These are phyloP conservation scores for Acleris laterana DNA, from an alignment of 2,888 invertebrate genomes.

Conservation along the genomic window DNA sequence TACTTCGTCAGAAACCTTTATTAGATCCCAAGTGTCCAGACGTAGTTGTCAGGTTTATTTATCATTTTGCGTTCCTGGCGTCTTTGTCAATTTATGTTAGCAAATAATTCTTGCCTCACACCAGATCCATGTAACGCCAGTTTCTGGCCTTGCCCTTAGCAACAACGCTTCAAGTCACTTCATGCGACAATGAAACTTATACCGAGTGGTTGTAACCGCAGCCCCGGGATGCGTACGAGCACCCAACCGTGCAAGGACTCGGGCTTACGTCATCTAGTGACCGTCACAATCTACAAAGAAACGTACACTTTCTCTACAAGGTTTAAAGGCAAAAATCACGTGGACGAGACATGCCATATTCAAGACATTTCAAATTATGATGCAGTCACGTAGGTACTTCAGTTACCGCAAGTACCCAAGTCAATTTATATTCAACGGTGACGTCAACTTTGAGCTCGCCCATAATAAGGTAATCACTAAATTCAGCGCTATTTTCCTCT, in stretches of 20 bases:
- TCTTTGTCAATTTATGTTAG: slow-evolving; percentile 1
- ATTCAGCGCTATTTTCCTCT: slow-evolving; percentile 18
- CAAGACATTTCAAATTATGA: slow-evolving; percentile 34
- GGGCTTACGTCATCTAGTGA: slow-evolving; percentile 64
- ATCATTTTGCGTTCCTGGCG: background rate
- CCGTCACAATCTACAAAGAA: slow-evolving; percentile 47
- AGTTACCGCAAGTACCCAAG: slow-evolving; percentile 29
- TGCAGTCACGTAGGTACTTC: slow-evolving; percentile 32
- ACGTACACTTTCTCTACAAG: slow-evolving; percentile 49
- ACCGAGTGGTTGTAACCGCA: slow-evolving; percentile 77
- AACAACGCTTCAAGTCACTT: slow-evolving; percentile 64
- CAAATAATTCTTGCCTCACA: slow-evolving; percentile 9
- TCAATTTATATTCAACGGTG: slow-evolving; percentile 28
- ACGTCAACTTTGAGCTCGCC: slow-evolving; percentile 29
- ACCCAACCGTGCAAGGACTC: slow-evolving; percentile 79
- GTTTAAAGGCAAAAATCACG: slow-evolving; percentile 47
- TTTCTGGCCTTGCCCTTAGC: slow-evolving; percentile 61
- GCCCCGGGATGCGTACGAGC: slow-evolving; percentile 72
- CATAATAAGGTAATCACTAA: slow-evolving; percentile 10
- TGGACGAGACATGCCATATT: slow-evolving; percentile 33
- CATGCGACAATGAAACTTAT: slow-evolving; percentile 74
- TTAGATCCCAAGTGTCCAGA: slow-evolving; percentile 4
- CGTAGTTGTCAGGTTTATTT: slow-evolving; percentile 13
- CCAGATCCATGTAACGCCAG: slow-evolving; percentile 7
- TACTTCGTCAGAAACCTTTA: slow-evolving; percentile 4